Evolutionary conservation across 2,113 vertebrate species (phyloP).

Genomic region (Cranoglanis bouderius): DNA sequence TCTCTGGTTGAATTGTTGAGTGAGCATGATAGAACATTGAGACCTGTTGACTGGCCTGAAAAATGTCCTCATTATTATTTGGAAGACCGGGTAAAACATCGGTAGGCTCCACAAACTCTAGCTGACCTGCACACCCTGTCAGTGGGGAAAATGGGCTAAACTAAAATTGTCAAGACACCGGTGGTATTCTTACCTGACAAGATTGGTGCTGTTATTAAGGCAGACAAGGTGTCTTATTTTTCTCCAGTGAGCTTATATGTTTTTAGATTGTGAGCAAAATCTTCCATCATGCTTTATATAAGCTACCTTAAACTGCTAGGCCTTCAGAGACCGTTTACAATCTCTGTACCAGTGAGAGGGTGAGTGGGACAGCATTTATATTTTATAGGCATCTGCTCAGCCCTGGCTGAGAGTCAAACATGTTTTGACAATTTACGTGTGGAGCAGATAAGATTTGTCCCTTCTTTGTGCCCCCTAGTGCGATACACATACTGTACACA

Average conservation of each 20-base stretch:
- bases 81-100: not conserved
- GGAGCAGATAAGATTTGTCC: slow-evolving; percentile 56
- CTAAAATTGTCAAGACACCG: not conserved
- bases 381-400: slow-evolving; percentile 59
- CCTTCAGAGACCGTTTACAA: not conserved
- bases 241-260: not conserved
- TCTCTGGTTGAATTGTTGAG: not conserved
- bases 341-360: slow-evolving; percentile 44
- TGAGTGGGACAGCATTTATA: slow-evolving; percentile 64
- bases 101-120: not conserved
- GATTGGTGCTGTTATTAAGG: not conserved
- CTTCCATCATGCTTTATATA: not conserved
- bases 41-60: not conserved
- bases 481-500: slow-evolving; percentile 27
- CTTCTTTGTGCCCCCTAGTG: slow-evolving; percentile 53
- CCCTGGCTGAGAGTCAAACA: slow-evolving; percentile 57
- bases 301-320: slow-evolving; percentile 1
- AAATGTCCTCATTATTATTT: not conserved
- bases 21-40: not conserved
- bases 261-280: not conserved
- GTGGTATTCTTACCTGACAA: not conserved
- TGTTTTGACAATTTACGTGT: slow-evolving; percentile 66
- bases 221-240: not conserved
- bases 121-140: not conserved
- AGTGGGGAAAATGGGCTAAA: not conserved